Base-by-base conservation (phyloP, 37 sponge, comb jelly and placozoan species). In the Bolinopsis microptera region DNA sequence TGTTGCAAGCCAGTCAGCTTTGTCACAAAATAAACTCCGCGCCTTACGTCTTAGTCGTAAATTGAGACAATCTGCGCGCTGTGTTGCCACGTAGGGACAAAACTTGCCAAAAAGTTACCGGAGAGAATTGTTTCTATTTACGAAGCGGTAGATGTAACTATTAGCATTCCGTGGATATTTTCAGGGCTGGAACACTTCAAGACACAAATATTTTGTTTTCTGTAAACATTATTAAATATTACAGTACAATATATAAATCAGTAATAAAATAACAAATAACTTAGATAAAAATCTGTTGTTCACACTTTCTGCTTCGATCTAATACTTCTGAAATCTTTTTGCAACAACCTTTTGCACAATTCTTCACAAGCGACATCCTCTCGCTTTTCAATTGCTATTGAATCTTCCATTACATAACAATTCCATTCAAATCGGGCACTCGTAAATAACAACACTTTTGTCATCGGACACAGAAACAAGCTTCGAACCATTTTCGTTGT, bases 381-480 rank as follows among this genome's bases (percentile, higher is more conserved):
- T n/a, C n/a, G n/a, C n/a, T n/a, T n/a, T n/a, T n/a, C n/a, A n/a
- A n/a, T n/a, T n/a, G n/a, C n/a, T n/a, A n/a, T n/a, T n/a, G n/a
- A n/a, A n/a, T n/a, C n/a, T n/a, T n/a, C n/a, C n/a, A n/a, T n/a
- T n/a, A n/a, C n/a, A n/a, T n/a, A n/a, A 5, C 61, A 48, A 70
- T 9, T 70, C 80, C 61, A 40, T 26, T 86, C 90, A 86, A 40
- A 86, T 86, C 36, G 98, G 98, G 76, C 95, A 96, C 82, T 94
- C 76, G 76, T 98, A 97, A 9, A 98, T 94, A 37, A 94, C 34
- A 0, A 97, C 82, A 2, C 93, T 82, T 38, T 95, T 96, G 70
- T 98, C 99, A 80, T 98, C 97, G 33, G 99, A 98, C 2, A 98
- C 99, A n/a, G 97, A 97, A 0, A 95, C 96, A 9, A 97, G 39